Percentiles rank a stretch among this genome's conserved stretches.
These are phyloP conservation scores for Avahi laniger DNA, from an alignment of 2,797 vertebrate genomes.

Conservation along the genomic window DNA sequence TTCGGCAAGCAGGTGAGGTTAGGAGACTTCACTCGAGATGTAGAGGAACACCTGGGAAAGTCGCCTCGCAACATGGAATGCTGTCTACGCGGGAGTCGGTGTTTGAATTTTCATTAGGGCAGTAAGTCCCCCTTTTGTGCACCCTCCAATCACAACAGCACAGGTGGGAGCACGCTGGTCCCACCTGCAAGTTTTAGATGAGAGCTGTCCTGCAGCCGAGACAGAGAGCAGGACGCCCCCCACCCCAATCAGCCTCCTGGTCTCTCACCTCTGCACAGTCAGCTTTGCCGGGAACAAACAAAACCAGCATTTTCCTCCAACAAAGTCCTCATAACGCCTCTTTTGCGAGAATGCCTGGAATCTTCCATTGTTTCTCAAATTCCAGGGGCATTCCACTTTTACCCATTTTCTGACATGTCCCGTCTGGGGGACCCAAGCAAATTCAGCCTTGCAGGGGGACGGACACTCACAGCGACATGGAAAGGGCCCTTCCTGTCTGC, in stretches of 20 bases:
- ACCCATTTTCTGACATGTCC: conserved; percentile 45
- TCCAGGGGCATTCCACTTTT: conserved; percentile 26
- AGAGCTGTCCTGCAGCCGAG: neutral
- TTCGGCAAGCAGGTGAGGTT: fast-evolving
- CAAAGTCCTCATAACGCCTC: neutral
- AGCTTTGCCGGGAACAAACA: fast-evolving
- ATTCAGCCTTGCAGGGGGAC: conserved; percentile 58
- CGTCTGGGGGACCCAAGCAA: conserved; percentile 46
- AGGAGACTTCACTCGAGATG: neutral
- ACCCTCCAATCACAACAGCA: too few relatives aligned
- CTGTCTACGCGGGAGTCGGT: too few relatives aligned
- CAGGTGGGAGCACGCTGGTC: fast-evolving
- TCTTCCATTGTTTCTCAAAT: neutral
- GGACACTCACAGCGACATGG: neutral
- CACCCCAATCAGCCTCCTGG: neutral
- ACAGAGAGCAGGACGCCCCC: fast-evolving
- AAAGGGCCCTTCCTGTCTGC: neutral
- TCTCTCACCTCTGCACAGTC: neutral
- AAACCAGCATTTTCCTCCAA: neutral
- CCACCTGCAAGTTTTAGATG: too few relatives aligned
- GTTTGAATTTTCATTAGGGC: neutral
- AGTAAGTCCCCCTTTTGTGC: fast-evolving
- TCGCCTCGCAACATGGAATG: fast-evolving
- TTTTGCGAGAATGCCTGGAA: neutral
- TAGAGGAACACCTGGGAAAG: neutral